These are phyloP conservation scores for Microcebus jonahi DNA, from an alignment of 2,113 vertebrate species.

Conservation along the genomic window DNA sequence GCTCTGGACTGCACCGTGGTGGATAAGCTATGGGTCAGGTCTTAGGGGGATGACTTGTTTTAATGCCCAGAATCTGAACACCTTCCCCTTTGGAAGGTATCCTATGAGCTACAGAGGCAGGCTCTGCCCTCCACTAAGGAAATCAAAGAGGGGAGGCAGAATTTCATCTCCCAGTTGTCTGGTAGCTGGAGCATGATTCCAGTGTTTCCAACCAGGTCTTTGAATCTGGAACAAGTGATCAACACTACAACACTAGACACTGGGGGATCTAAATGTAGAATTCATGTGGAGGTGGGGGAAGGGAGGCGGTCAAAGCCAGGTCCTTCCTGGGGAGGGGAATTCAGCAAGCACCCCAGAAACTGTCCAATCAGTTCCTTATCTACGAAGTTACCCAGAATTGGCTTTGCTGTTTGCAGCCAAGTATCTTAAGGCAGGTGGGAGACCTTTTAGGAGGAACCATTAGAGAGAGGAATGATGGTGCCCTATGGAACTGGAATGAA, in stretches of 20 bases:
- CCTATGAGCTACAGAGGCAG: neutral
- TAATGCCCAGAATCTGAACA: neutral
- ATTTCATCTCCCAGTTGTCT: neutral
- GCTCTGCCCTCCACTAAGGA: neutral
- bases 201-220: neutral
- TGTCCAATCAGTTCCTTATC: neutral
- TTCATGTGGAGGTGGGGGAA: neutral
- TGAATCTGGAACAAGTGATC: slow-evolving; percentile 20
- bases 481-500: neutral
- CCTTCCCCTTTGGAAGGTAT: neutral
- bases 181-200: neutral
- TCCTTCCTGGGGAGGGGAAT: neutral
- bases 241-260: neutral
- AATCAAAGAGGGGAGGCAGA: neutral
- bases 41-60: neutral
- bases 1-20: neutral
- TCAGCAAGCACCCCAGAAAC: neutral
- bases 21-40: neutral
- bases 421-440: neutral
- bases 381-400: slow-evolving; percentile 18
- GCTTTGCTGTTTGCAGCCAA: neutral
- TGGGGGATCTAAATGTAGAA: neutral
- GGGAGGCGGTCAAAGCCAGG: neutral
- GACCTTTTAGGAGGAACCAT: neutral
- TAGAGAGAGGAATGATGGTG: neutral